Conservation (phyloP, 2,113 vertebrate species). For the Cheirogaleus medius region DNA sequence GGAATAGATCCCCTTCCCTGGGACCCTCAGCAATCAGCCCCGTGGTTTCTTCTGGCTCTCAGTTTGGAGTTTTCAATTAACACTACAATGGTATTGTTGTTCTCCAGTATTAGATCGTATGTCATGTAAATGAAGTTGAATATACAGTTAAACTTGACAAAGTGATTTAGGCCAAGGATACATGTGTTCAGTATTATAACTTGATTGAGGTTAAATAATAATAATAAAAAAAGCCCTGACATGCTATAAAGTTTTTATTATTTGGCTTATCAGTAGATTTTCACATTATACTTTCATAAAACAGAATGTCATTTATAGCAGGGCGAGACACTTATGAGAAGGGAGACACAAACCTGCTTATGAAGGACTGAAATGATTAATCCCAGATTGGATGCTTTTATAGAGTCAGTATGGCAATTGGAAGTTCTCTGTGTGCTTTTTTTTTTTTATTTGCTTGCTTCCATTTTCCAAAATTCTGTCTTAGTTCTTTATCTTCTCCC, state of each 20-base stretch:
- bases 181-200: constrained; percentile 88
- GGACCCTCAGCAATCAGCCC: constrained; percentile 87
- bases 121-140: constrained; percentile 89
- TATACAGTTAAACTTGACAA: constrained; percentile 88
- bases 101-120: constrained; percentile 88
- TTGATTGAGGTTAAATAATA: constrained; percentile 84
- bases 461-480: constrained; percentile 66
- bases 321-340: constrained; percentile 70
- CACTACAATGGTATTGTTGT: constrained; percentile 90
- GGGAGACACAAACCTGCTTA: constrained; percentile 39
- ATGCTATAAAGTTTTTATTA: constrained; percentile 86
- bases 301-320: constrained; percentile 75
- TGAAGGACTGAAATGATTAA: constrained; percentile 56
- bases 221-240: constrained; percentile 82
- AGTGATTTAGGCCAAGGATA: constrained; percentile 88
- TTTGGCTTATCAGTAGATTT: constrained; percentile 89
- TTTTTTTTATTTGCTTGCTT: constrained; percentile 27
- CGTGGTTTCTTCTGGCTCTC: constrained; percentile 86
- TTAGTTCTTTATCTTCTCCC: constrained; percentile 58
- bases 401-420: constrained; percentile 35
- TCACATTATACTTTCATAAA: constrained; percentile 85
- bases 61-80: constrained; percentile 86
- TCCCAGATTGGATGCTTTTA: constrained; percentile 66
- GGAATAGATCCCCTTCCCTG: constrained; percentile 86
- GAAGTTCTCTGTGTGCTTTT: constrained; percentile 22